Evolutionary conservation across 2,888 invertebrate genomes (phyloP).

Genomic region (Polydrusus cervinus): DNA sequence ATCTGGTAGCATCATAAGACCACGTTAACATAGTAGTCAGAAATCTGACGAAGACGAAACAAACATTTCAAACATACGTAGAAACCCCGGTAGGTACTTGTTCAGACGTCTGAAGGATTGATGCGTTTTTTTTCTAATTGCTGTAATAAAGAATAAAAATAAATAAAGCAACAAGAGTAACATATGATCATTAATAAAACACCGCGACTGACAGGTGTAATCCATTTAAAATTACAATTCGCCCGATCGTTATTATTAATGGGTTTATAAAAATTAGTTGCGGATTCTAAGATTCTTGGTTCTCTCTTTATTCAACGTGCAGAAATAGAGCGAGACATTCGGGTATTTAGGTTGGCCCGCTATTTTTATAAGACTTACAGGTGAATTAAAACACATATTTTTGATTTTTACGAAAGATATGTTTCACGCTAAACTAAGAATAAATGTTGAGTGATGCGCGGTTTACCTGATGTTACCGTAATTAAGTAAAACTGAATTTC

Average conservation of each 20-base stretch:
- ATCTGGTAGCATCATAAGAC: too few species aligned
- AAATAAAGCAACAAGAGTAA: constrained; percentile 41
- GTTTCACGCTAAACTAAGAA: constrained; percentile 13
- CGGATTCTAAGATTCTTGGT: background rate
- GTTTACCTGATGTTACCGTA: constrained; percentile 9
- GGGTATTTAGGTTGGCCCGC: background rate
- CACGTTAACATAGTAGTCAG: too few species aligned
- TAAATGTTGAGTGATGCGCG: constrained; percentile 16
- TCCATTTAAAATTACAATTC: constrained; percentile 48
- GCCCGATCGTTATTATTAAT: constrained; percentile 48
- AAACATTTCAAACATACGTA: too few species aligned
- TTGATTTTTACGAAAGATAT: constrained; percentile 22
- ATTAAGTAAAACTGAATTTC: constrained; percentile 25
- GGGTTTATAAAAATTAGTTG: constrained; percentile 22
- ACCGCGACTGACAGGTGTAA: constrained; percentile 51
- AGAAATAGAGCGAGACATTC: background rate
- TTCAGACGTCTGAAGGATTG: constrained; percentile 38
- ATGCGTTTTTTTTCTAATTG: constrained; percentile 45
- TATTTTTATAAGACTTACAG: background rate
- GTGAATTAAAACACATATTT: constrained; percentile 14
- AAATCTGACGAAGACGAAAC: too few species aligned
- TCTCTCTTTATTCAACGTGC: background rate
- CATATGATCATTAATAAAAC: constrained; percentile 48
- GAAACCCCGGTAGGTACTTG: background rate
- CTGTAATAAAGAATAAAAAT: constrained; percentile 38